Evolutionary conservation across 2,113 vertebrate species (phyloP), one percentile per base, ranked within the genome.

Genomic region (Melanostigma gelatinosum): DNA sequence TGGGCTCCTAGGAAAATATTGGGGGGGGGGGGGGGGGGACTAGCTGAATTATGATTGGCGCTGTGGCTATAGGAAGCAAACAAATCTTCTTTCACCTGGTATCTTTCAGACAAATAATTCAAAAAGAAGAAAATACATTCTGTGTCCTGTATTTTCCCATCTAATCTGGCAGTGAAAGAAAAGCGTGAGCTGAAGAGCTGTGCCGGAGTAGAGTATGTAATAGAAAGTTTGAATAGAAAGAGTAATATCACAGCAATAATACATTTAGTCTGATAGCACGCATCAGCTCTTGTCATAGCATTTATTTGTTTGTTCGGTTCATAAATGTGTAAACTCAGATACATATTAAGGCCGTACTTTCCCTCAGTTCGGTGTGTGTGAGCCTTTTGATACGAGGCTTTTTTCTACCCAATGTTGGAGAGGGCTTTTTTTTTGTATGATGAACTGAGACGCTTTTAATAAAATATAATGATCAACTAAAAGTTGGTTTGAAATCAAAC

Each of bases 381-480:
- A 66, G 61, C 55, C 78, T 79, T 91, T 87, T 84, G 78, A 88
- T 83, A 62, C 79, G 10, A 75, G n/a, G 40, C 77, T 87, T 70
- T 70, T 74, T 52, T 58, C 70, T 46, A 71, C 40, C 36, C 50
- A 42, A 38, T 13, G 34, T 64, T n/a, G 46, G 62, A 81, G 77
- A 83, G 69, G 80, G 60, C 74, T 91, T 91, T 70, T 48, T 48
- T 27, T 54, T 93, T 88, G 87, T 86, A 87, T 89, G 91, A 92
- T 89, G 86, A 93, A 91, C 86, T 50, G 79, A 86, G 81, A 92
- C 71, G 77, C 87, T 87, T 91, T 93, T 91, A 91, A 94, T 93
- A 91, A 93, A 93, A 93, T 86, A 91, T 92, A 90, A 94, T 86
- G 85, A 93, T 93, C 91, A 91, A 89, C 90, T 89, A 93, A 94